These are phyloP conservation scores for Cheirogaleus major DNA, from an alignment of 2,797 vertebrate species.

Conservation along the genomic window DNA sequence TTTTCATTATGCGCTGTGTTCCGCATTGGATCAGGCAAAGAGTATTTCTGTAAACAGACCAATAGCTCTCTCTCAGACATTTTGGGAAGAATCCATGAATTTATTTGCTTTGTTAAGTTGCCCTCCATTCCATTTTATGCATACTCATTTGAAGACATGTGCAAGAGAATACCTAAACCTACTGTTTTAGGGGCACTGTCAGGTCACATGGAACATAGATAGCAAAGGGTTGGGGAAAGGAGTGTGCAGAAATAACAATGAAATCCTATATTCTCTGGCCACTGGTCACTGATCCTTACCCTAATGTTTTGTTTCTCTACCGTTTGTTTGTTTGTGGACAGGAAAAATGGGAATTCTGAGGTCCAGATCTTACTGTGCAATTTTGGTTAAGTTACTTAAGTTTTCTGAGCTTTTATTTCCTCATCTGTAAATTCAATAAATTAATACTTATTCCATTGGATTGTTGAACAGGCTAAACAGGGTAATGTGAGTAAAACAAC, in stretches of 20 bases:
- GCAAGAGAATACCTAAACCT: neutral
- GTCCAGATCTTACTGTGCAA: neutral
- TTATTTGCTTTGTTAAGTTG: neutral
- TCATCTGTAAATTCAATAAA: neutral
- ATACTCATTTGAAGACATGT: neutral
- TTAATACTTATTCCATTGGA: neutral
- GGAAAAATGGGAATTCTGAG: neutral
- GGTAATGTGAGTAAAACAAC: neutral
- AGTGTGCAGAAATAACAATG: neutral
- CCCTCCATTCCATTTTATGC: neutral
- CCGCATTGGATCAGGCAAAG: neutral
- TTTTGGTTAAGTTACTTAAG: neutral
- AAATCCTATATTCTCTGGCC: rapidly evolving
- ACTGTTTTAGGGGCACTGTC: neutral
- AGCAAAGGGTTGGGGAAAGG: neutral
- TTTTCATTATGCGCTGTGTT: neutral
- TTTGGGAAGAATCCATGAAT: neutral
- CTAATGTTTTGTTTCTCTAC: neutral
- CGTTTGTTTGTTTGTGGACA: neutral
- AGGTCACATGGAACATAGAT: neutral
- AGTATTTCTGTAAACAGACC: neutral
- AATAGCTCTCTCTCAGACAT: neutral
- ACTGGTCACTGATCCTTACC: neutral
- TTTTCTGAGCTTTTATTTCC: neutral
- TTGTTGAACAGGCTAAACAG: neutral